Base-by-base conservation (phyloP, 2,113 vertebrate genomes). In the Diphyllodes magnificus region DNA sequence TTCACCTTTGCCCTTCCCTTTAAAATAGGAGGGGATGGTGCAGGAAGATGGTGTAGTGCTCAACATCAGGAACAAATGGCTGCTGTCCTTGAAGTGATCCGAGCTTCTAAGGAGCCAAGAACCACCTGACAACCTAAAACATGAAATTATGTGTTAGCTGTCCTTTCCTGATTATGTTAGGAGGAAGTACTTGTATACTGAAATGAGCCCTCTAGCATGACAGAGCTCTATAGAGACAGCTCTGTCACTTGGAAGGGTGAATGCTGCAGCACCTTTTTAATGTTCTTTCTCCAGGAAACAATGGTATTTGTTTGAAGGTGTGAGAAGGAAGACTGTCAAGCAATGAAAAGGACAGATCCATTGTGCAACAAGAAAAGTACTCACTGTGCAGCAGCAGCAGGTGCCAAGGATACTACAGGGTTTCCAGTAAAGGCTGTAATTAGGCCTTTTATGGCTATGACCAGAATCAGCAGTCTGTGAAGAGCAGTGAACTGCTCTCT, bases 211-310 rank as follows among this genome's bases (percentile, higher is more conserved):
- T 84, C 57, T 28, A 40, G 28, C 56, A 51, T 31, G 70, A 54
- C 37, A 68, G 37, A 96, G 91, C 79, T 86, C 28, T 75, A n/a
- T 2, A 69, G 51, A 86, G 82, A 71, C 61, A 66, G 57, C 66
- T 92, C 94, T 96, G 87, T 92, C 93, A 93, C 93, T 95, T 95
- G 96, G 86, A 96, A 97, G 94, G 85, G 50, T 71, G 39, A 94
- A 90, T 82, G 76, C 82, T 94, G 75, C 91, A 87, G 64, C 91
- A 90, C 82, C 61, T 91, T 40, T 50, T 70, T 44, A 81, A 84
- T 3, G n/a, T 44, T 86, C 50, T 75, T 82, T 71, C 78, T 91
- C 35, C 35, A 70, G 72, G 77, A 79, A 60, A 79, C 25, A 73
- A 69, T 16, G 33, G 16, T 18, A 60, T 78, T 90, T 72, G 63